phyloP scores from a whole-genome alignment of 1,140 invertebrate genomes.

The Zaprionus ornatus region DNA sequence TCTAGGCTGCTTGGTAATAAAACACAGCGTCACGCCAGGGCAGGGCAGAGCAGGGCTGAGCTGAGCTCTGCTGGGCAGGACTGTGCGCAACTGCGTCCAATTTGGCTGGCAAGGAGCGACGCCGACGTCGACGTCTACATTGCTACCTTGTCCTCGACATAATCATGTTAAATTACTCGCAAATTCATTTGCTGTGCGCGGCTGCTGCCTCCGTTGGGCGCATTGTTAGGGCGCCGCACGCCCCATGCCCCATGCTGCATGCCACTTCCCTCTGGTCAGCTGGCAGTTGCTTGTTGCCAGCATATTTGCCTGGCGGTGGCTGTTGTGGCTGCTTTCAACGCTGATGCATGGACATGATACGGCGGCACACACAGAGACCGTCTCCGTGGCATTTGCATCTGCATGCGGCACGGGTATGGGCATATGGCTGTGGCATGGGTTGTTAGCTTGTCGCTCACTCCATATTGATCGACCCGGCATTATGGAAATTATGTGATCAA shows the following conservation, averaged over 20 bases:
- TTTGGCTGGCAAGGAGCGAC: slow-evolving; percentile 55
- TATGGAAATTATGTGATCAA: slow-evolving; percentile 83
- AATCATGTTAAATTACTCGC: slow-evolving; percentile 82
- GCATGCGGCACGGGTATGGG: neutral
- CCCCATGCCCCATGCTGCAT: slow-evolving; percentile 13
- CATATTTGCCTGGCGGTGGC: slow-evolving; percentile 34
- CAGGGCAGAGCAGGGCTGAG: neutral
- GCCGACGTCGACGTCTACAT: slow-evolving; percentile 69
- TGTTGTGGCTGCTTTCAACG: slow-evolving; percentile 66
- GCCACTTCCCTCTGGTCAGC: slow-evolving; percentile 8
- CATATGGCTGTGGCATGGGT: slow-evolving; percentile 8
- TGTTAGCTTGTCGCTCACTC: slow-evolving; percentile 76
- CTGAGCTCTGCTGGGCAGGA: neutral
- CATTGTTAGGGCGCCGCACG: slow-evolving; percentile 70
- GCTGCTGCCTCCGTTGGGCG: slow-evolving; percentile 60
- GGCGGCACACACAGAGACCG: slow-evolving; percentile 24
- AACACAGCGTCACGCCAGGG: slow-evolving; percentile 77
- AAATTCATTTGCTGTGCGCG: slow-evolving; percentile 78
- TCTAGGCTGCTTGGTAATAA: slow-evolving; percentile 66
- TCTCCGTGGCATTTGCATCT: neutral
- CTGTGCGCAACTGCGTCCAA: slow-evolving; percentile 74
- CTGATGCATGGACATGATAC: slow-evolving; percentile 77
- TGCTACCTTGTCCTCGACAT: slow-evolving; percentile 80
- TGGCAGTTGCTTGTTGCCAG: neutral
- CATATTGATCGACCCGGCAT: slow-evolving; percentile 77